Percentiles rank a stretch among this genome's conserved stretches.
Conservation (phyloP, 2,113 vertebrate species). For the Epinephelus fuscoguttatus region DNA sequence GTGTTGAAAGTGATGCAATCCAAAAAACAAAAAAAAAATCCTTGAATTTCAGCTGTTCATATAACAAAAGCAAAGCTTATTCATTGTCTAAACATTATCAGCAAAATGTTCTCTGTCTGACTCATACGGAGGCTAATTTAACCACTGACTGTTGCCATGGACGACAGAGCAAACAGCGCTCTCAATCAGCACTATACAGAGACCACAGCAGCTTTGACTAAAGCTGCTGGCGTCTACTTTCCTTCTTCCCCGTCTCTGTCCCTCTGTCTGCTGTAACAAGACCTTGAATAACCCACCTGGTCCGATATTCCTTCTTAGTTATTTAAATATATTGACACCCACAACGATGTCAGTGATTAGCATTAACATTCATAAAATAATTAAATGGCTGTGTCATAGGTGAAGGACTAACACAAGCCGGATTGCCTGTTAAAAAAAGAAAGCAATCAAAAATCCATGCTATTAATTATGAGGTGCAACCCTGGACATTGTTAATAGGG, state of each 20-base stretch:
- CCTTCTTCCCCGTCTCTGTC: not conserved
- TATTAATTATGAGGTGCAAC: not conserved
- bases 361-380: not conserved
- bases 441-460: not conserved
- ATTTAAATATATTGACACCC: not conserved
- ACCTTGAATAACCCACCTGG: not conserved
- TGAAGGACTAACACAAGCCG: not conserved
- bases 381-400: not conserved
- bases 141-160: conserved; percentile 60
- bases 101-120: conserved; percentile 49
- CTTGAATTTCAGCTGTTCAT: not conserved
- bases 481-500: too few relatives aligned
- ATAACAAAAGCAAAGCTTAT: not conserved
- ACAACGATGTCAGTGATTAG: not conserved
- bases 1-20: not conserved
- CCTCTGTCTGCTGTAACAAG: conserved; percentile 1
- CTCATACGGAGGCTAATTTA: conserved; percentile 35
- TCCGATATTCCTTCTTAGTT: not conserved
- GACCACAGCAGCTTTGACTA: conserved; percentile 31
- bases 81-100: conserved; percentile 43
- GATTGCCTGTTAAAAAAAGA: not conserved
- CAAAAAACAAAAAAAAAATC: not conserved
- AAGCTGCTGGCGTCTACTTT: conserved; percentile 20
- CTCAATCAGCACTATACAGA: conserved; percentile 23
- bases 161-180: conserved; percentile 56